These are phyloP conservation scores for Tinamus major DNA, from an alignment of 2,797 vertebrate species.

Conservation along the genomic window DNA sequence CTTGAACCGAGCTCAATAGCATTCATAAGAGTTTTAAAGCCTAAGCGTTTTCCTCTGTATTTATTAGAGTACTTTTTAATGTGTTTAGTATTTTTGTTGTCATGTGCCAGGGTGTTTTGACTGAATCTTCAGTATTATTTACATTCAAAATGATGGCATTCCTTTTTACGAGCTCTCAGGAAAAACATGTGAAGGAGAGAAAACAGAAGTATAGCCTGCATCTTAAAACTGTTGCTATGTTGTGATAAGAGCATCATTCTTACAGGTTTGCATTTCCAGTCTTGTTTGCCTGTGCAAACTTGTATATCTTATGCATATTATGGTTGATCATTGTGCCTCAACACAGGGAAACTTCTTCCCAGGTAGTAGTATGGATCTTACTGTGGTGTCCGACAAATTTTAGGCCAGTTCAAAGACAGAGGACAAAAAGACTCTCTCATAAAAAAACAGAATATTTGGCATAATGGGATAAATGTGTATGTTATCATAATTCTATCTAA, in stretches of 20 bases:
- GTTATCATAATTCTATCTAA: not conserved
- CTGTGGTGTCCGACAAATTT: not conserved
- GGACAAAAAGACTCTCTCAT: not conserved
- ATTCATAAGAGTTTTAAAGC: not conserved
- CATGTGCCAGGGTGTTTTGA: not conserved
- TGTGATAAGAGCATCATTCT: conserved; percentile 9
- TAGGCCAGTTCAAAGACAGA: not conserved
- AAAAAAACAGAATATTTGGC: not conserved
- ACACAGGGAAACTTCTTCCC: not conserved
- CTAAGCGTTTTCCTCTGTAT: not conserved
- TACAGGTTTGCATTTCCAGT: conserved; percentile 33
- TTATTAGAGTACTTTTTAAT: not conserved
- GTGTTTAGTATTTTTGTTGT: not conserved
- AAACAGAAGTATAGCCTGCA: not conserved
- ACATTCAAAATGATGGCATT: not conserved
- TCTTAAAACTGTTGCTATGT: conserved; percentile 4
- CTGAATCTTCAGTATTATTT: not conserved
- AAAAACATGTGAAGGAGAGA: not conserved
- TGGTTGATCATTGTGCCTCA: not conserved
- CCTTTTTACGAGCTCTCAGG: not conserved
- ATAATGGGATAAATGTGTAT: not conserved
- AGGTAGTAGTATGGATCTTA: not conserved
- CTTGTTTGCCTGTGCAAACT: conserved; percentile 11
- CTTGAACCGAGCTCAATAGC: not conserved
- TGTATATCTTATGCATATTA: not conserved